Conservation (phyloP, 2,888 invertebrate species). For the Ganaspis brasiliensis region DNA sequence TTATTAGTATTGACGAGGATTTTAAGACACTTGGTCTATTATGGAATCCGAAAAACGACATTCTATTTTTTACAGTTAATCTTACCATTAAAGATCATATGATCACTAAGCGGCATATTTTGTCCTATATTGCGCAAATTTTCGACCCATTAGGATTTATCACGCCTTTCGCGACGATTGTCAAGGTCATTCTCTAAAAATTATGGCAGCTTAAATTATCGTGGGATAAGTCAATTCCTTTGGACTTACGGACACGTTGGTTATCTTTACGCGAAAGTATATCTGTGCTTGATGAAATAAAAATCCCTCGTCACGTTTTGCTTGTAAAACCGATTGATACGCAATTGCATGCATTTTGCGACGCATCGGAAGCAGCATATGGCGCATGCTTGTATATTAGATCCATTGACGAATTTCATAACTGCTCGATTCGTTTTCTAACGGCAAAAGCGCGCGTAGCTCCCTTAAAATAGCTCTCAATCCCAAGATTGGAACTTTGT, state of each 20-base stretch:
- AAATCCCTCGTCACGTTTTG: not conserved
- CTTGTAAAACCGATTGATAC: too few relatives aligned
- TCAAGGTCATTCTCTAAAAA: slow-evolving; percentile 61
- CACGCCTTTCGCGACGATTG: slow-evolving; percentile 56
- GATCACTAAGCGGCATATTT: slow-evolving; percentile 44
- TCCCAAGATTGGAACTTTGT: too few relatives aligned
- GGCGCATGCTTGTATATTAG: too few relatives aligned
- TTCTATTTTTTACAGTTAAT: not conserved
- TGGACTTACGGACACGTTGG: not conserved
- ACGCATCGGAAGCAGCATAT: too few relatives aligned
- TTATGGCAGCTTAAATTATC: slow-evolving; percentile 56
- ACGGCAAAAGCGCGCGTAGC: too few relatives aligned
- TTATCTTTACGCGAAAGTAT: not conserved
- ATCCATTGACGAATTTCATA: too few relatives aligned
- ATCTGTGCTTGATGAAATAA: not conserved
- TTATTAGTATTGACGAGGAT: not conserved
- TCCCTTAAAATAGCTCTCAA: too few relatives aligned
- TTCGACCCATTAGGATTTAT: slow-evolving; percentile 61
- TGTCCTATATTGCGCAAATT: slow-evolving; percentile 59
- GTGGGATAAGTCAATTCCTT: slow-evolving; percentile 52
- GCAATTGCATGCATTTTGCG: too few relatives aligned
- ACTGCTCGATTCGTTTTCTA: too few relatives aligned
- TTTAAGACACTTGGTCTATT: slow-evolving; percentile 46
- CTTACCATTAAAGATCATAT: not conserved
- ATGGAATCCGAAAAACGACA: slow-evolving; percentile 20